A percentile compares a stretch with the other conserved stretches of the same genome.
These are phyloP conservation scores for Erebia palarica DNA, from an alignment of 2,888 invertebrate genomes.

Conservation along the genomic window DNA sequence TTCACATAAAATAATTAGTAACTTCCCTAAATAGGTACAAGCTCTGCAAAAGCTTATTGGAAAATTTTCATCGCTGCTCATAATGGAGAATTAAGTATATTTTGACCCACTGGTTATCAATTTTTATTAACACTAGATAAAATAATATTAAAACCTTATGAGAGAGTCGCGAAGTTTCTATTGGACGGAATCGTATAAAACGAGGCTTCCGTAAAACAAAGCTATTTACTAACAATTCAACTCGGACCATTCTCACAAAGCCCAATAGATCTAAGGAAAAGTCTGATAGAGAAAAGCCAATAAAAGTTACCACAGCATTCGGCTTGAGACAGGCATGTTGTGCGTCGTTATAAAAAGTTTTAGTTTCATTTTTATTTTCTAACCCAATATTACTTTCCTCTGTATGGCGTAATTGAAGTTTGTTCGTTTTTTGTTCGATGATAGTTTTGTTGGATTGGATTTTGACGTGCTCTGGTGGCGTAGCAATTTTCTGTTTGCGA, in stretches of 20 bases:
- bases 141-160: too few species aligned
- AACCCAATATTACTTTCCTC: slow-evolving; percentile 20
- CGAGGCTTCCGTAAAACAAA: slow-evolving; percentile 64
- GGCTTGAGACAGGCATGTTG: slow-evolving; percentile 58
- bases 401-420: slow-evolving; percentile 1
- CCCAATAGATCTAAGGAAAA: slow-evolving; percentile 69
- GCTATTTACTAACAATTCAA: slow-evolving; percentile 72
- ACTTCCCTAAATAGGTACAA: too few species aligned
- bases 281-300: slow-evolving; percentile 66
- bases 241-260: slow-evolving; percentile 60
- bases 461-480: background rate
- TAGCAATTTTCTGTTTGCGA: background rate
- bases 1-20: too few species aligned
- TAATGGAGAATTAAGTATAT: too few species aligned
- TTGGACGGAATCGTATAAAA: slow-evolving; percentile 69
- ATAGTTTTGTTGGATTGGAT: slow-evolving; percentile 8
- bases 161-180: slow-evolving; percentile 55
- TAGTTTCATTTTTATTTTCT: slow-evolving; percentile 38
- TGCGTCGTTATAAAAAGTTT: slow-evolving; percentile 47
- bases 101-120: too few species aligned
- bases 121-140: too few species aligned
- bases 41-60: too few species aligned
- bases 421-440: slow-evolving; percentile 9
- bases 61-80: too few species aligned
- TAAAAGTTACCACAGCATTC: slow-evolving; percentile 68